Evolutionary conservation across 2,888 invertebrate species (phyloP), one percentile per base, ranked within the genome.

Genomic region (Sericinus montela): DNA sequence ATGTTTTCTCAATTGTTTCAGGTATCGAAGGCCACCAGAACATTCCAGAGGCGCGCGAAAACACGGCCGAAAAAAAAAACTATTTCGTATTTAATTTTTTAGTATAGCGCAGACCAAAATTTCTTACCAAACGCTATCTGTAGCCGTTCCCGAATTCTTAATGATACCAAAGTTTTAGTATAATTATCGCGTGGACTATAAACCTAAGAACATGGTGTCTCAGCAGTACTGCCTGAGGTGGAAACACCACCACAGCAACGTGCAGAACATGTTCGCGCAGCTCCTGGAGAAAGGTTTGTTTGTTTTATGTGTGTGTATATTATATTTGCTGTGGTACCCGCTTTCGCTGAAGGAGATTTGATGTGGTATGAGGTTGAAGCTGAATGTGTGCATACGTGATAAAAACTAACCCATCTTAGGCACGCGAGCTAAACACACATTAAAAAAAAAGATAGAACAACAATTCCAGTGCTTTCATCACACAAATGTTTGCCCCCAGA

Each of bases 161-260:
- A 48, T 48, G 48, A 72, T 66, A 77, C 78, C 76, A 75, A 79
- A 77, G 53, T 48, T 39, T 39, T 46, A 32, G 25, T n/a, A 1
- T 23, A n/a, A 23, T 37, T 23, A n/a, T 38, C 68, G 60, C 61
- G 64, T 67, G n/a, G 4, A 25, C 40, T 2, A 15, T 29, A 29
- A 32, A 6, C n/a, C 19, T 15, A 30, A 57, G 60, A 78, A 64
- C 50, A 94, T 95, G 94, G 90, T 93, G 87, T 94, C 95, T 48
- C 97, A 97, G 85, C 96, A 97, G 84, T 97, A 97, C 89, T 97
- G 97, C 76, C 89, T 97, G 63, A 90, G 96, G 82, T 97, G 97
- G 97, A 97, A 96, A 73, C 96, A 97, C 82, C 97, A 97, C 84
- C 96, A 96, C 82, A 94, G 94, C 59, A 97, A 97, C 78, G 91